Evolutionary conservation across 1,140 invertebrate species (phyloP).

Genomic region (Solenopsis invicta): DNA sequence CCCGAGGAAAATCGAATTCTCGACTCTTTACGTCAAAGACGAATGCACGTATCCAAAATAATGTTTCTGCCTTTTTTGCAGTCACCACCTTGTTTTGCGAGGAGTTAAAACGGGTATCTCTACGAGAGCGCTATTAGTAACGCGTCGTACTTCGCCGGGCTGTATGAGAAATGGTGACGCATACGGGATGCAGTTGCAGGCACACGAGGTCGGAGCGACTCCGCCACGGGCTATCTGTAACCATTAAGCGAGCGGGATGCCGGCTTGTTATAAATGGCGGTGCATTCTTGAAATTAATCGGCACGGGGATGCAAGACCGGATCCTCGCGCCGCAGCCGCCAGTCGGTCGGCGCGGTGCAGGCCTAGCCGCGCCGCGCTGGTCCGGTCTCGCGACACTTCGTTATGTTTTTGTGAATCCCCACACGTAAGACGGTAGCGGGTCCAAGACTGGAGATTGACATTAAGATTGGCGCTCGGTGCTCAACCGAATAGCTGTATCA

Average conservation of each 20-base stretch:
- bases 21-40: neutral
- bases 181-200: constrained; percentile 47
- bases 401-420: constrained; percentile 69
- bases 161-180: constrained; percentile 58
- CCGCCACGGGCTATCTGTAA: constrained; percentile 44
- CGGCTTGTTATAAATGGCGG: constrained; percentile 73
- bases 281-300: constrained; percentile 76
- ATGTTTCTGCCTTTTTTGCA: neutral
- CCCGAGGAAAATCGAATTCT: neutral
- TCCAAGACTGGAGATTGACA: constrained; percentile 73
- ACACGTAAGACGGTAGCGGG: constrained; percentile 81
- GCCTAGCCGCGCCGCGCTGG: neutral
- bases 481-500: constrained; percentile 49
- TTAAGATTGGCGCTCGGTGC: constrained; percentile 75
- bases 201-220: constrained; percentile 49
- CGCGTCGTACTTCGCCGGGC: constrained; percentile 36
- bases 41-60: neutral
- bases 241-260: constrained; percentile 62
- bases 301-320: constrained; percentile 40
- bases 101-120: constrained; percentile 9
- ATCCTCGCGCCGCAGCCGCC: neutral
- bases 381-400: constrained; percentile 45
- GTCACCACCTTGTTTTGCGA: constrained; percentile 6
- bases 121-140: constrained; percentile 24
- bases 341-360: too few species aligned